Evolutionary conservation across 37 sponge, comb jelly and placozoan species (phyloP), one percentile per base, ranked within the genome.

Genomic region (Cladorhizidae sp.): DNA sequence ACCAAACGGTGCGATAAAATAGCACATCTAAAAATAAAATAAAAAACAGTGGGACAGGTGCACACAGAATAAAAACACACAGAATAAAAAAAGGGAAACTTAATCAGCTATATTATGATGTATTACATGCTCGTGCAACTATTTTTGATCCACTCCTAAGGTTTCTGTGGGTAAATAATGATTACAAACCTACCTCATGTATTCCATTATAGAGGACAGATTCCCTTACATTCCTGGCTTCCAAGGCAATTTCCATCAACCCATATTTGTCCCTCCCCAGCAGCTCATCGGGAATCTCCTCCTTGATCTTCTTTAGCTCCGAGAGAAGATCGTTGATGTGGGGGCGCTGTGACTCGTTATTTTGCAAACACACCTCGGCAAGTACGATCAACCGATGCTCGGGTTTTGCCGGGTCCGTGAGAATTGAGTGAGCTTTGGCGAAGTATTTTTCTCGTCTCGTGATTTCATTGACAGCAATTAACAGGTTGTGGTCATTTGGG

Each of bases 401-500:
- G 7, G 67, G 25, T 3, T 36, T 45, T 20, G 67, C 42, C 11
- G 18, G 32, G 12, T 67, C 79, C 14, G 21, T 23, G 23, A 74
- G 55, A 21, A 74, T 7, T 1, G 21, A 11, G 56, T 74, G 29
- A 28, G 82, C 82, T n/a, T 35, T 73, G 40, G 57, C 63, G 38
- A 80, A 68, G 70, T 87, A 76, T 38, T 54, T 26, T 40, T 75
- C 59, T 20, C 87, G 35, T 22, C 87, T 74, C 38, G 83, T 67
- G 32, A 83, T 67, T 52, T 89, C 89, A 40, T 62, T 58, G n/a
- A 77, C 56, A 1, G 84, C 67, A 20, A 78, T 11, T 18, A 89
- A 20, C 0, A 38, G 35, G 12, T 57, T 72, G 1, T 18, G 64
- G 17, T 62, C 33, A 3, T 64, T 38, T 12, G 39, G 57, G 15